Conservation (phyloP, 2,113 vertebrate species). For the Sorex fumeus region DNA sequence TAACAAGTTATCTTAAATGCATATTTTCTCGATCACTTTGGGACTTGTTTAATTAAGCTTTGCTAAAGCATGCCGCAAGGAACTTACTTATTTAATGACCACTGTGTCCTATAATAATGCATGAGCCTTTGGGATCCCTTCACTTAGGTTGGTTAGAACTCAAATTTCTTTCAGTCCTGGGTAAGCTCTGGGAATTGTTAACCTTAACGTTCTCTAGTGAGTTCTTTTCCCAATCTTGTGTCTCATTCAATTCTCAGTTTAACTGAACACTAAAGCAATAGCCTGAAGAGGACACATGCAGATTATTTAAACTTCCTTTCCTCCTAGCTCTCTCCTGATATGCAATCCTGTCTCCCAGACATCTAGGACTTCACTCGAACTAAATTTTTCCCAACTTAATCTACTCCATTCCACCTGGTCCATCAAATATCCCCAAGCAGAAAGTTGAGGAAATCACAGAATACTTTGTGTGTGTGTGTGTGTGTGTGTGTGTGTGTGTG, state of each 20-base stretch:
- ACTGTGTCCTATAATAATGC: background rate
- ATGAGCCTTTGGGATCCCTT: background rate
- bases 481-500: too few species aligned
- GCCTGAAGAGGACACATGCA: background rate
- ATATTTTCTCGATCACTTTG: background rate
- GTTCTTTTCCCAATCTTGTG: background rate
- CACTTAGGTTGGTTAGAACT: slow-evolving; percentile 1
- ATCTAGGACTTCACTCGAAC: background rate
- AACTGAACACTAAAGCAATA: background rate
- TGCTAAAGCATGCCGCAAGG: background rate
- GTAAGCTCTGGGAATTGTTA: background rate
- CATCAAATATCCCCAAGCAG: background rate
- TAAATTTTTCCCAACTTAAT: background rate
- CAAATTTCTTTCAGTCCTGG: background rate
- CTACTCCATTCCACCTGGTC: background rate
- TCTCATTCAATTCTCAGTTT: background rate
- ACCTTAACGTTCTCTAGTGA: background rate
- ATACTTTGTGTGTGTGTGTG: background rate
- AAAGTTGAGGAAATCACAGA: background rate
- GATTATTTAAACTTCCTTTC: background rate
- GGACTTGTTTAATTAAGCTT: background rate
- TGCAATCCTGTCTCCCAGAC: background rate
- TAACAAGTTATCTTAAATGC: background rate
- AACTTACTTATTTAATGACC: background rate
- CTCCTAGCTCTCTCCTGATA: background rate